phyloP scores from a whole-genome alignment of 2,113 vertebrate species.

The Pristiophorus japonicus region DNA sequence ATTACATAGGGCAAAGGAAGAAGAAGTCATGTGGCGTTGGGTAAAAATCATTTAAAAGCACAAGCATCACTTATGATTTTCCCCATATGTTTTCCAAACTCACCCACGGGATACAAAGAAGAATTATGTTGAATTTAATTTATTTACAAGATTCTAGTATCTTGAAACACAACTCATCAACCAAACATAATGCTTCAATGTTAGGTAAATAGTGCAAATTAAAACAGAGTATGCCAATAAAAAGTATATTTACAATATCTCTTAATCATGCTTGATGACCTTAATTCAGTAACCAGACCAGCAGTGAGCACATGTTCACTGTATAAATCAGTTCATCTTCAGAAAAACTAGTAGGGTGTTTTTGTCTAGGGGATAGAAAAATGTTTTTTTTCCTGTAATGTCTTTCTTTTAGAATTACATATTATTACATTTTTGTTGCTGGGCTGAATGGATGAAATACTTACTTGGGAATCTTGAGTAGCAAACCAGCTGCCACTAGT shows the following conservation, averaged over 20 bases:
- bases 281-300: constrained; percentile 1
- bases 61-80: not conserved
- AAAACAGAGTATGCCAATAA: constrained; percentile 1
- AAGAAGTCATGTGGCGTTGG: not conserved
- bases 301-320: not conserved
- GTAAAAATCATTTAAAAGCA: constrained; percentile 9
- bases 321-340: not conserved
- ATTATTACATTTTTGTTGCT: not conserved
- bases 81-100: constrained; percentile 17
- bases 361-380: not conserved
- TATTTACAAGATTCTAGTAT: not conserved
- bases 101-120: not conserved
- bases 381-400: not conserved
- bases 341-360: not conserved
- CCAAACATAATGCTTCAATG: too few species aligned
- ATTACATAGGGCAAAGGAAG: not conserved
- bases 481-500: not conserved
- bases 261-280: constrained; percentile 2
- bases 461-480: not conserved
- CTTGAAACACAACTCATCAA: not conserved
- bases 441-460: too few species aligned
- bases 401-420: not conserved
- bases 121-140: not conserved
- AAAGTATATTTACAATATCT: not conserved
- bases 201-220: not conserved